phyloP scores from a whole-genome alignment of 2,797 vertebrate species.

The Esox masquinongy region DNA sequence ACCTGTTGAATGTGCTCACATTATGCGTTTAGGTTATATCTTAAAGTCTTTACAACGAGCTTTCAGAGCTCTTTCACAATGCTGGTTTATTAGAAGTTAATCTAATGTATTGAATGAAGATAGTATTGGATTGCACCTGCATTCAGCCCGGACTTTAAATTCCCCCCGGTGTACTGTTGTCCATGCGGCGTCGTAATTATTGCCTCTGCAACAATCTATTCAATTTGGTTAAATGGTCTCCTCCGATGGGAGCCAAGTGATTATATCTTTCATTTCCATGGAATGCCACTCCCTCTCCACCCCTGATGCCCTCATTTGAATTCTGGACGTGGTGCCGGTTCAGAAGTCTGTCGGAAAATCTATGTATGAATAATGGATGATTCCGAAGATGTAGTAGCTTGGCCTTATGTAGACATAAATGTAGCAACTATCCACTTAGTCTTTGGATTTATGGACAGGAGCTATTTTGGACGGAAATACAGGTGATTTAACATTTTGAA shows the following conservation, averaged over 20 bases:
- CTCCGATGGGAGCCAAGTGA: slow-evolving; percentile 12
- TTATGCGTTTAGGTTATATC: no score
- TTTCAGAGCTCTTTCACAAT: background rate
- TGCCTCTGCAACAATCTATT: slow-evolving; percentile 10
- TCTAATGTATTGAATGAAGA: slow-evolving; percentile 14
- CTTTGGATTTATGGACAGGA: background rate
- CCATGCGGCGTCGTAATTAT: slow-evolving; percentile 3
- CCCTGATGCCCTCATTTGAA: background rate
- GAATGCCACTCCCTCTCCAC: background rate
- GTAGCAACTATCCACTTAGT: background rate
- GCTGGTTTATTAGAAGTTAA: slow-evolving; percentile 16
- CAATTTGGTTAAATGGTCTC: slow-evolving; percentile 6
- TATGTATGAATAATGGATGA: background rate
- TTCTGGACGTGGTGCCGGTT: background rate
- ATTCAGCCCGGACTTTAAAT: slow-evolving; percentile 10
- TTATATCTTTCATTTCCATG: slow-evolving; percentile 6
- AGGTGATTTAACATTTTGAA: background rate
- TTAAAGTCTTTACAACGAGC: no score
- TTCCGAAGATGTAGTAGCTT: background rate
- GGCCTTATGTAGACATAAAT: background rate
- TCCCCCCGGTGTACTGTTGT: slow-evolving; percentile 1
- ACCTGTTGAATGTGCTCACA: no score
- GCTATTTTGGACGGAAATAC: slow-evolving; percentile 8
- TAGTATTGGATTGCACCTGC: slow-evolving; percentile 21
- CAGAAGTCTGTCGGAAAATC: background rate